Evolutionary conservation across 2,888 invertebrate species (phyloP).

Genomic region (Andrena bucephala): DNA sequence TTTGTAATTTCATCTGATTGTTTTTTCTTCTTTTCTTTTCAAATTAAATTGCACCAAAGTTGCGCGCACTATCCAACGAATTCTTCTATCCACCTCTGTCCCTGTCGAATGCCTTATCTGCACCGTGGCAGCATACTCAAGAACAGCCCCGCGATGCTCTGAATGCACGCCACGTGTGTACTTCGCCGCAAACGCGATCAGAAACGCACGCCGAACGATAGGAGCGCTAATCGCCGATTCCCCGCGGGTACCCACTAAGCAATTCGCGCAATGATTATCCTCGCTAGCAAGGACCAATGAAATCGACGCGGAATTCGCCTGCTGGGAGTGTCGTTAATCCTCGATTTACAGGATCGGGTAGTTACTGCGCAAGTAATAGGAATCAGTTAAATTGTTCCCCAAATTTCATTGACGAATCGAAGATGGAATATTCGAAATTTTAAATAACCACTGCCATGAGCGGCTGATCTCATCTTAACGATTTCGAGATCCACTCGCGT

Average conservation of each 20-base stretch:
- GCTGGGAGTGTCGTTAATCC: slow-evolving; percentile 20
- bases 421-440: no score
- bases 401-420: no score
- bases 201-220: slow-evolving; percentile 34
- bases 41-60: neutral
- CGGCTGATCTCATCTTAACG: no score
- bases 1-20: neutral
- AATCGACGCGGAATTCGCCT: slow-evolving; percentile 33
- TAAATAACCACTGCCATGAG: no score
- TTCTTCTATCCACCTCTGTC: neutral
- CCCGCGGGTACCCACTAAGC: slow-evolving; percentile 33
- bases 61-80: neutral
- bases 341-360: neutral
- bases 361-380: neutral
- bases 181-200: slow-evolving; percentile 51
- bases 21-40: neutral
- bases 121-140: slow-evolving; percentile 32
- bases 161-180: slow-evolving; percentile 40
- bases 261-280: slow-evolving; percentile 69
- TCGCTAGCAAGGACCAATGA: slow-evolving; percentile 52
- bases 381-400: neutral
- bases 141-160: slow-evolving; percentile 14
- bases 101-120: slow-evolving; percentile 30
- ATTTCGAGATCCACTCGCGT: neutral
- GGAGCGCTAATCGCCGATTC: slow-evolving; percentile 43